Base-by-base conservation (phyloP, 2,797 vertebrate genomes). In the Halcyon smyrnensis region DNA sequence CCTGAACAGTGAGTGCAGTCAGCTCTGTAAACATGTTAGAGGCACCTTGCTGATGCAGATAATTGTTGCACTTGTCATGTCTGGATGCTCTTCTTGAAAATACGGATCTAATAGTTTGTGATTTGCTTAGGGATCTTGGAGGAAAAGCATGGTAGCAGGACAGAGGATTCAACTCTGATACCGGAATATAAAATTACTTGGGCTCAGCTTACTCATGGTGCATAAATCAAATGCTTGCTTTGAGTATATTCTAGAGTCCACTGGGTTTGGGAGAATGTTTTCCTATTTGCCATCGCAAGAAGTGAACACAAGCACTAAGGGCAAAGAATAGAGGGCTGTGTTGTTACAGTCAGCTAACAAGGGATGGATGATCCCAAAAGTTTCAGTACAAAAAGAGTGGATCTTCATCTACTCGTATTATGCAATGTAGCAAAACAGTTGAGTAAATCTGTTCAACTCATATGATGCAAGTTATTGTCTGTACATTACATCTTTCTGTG, bases 391-490 rank as follows among this genome's bases (percentile, higher is more conserved):
- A 53, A 20, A 73, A 28, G 79, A 86, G 60, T 51, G 77, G 80
- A 64, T 86, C 50, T 6, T 92, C 8, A 10, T 41, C 81, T 84
- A 45, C 68, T 93, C 30, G 0, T 36, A 39, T 74, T 74, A 74
- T 65, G 84, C 93, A 90, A 65, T 75, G 86, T 93, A 93, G 93
- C 95, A 85, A 68, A 95, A 70, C 63, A 89, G 93, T 67, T 68
- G 83, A 68, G 60, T 54, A 28, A 80, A 68, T 60, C 78, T 62
- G 34, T 84, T 79, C 75, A 57, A 14, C n/a, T 85, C 79, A 15
- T 32, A 15, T 20, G 65, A 43, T 69, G 57, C 81, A 83, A 75
- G 50, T 89, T 89, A 81, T 8, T 89, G 73, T 92, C 94, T 92
- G 77, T 92, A 80, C 18, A 0, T 57, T 71, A 64, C 84, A 90